Base-by-base conservation (phyloP, 2,888 invertebrate genomes). In the Brachypalpus laphriformis region DNA sequence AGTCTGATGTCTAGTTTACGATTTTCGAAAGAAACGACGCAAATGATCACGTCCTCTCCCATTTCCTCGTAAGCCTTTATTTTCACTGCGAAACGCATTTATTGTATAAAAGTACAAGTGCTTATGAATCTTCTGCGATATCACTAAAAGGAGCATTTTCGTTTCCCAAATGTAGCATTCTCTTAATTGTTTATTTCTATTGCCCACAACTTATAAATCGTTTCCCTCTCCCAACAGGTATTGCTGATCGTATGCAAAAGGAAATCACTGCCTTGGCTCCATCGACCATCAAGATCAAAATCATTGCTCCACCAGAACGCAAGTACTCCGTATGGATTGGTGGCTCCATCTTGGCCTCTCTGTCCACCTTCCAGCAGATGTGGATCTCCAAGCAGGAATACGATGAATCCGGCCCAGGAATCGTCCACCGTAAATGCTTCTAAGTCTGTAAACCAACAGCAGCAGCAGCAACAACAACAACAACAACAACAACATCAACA, bases 351-450 rank as follows among this genome's bases (percentile, higher is more conserved):
- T 93, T 97, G 92, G 96, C 96, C 88, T 96, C 96, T 91, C 94
- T 97, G 90, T 96, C 96, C 92, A 96, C 96, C 93, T 97, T 97
- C 95, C 96, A 96, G 92, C 96, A 96, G 94, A 97, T 97, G 96
- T 97, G 97, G 97, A 96, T 97, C 93, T 96, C 96, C 91, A 96
- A 96, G 94, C 95, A 96, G 93, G 97, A 97, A 92, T 97, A 97
- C 93, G 96, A 91, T 82, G 91, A 91, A 82, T 91, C 91, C 59
- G 91, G 91, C 65, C 91, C 91, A 31, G 91, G 91, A 90, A 97
- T 98, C 92, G 98, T 98, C 91, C 98, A 98, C 95, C 96, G 98
- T 94, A 98, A 98, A 95, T 98, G 98, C 95, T 98, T 98, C 96
- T 98, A 97, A 95, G 87, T 87, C 18, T n/a, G 5, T 11, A 8